Evolutionary conservation across 2,797 vertebrate genomes (phyloP), one percentile per base, ranked within the genome.

Genomic region (Peromyscus nudipes): DNA sequence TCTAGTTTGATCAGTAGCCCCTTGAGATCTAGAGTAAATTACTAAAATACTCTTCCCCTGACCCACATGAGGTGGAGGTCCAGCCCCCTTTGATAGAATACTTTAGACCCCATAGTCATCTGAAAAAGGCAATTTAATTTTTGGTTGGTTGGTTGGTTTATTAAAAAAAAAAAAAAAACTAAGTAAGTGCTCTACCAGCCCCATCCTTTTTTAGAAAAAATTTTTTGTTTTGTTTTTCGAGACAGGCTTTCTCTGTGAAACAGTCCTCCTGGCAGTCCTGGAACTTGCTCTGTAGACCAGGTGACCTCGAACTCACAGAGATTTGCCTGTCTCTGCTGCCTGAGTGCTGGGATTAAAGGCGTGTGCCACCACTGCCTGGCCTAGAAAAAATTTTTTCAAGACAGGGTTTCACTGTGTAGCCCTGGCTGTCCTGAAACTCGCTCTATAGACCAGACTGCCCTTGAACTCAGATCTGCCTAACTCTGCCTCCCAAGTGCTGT

Each of bases 101-200:
- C 49, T 92, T 94, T 57, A 96, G 65, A 90, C 89, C 37, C 92
- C 43, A 46, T 1, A 3, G 34, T 60, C 77, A 88, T 52, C 57
- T 13, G 8, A 80, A 80, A 89, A 55, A 29, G 60, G 27, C n/a
- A 91, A 17, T 71, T 71, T 71, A 69, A n/a, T 31, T 40, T 43
- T 91, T 31, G 14, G 37, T 83, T 55, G 49, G 17, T 55, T 34
- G 0, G 43, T 46, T 77, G n/a, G n/a, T n/a, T n/a, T n/a, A n/a
- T n/a, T 7, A 29, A 83, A 2, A 29, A 60, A n/a, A 80, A 10
- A 71, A 71, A 71, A 13, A 49, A 79, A 55, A 13, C n/a, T 46
- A 52, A 31, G 16, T n/a, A 40, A 88, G 10, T 4, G 4, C 17
- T 21, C 37, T 43, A 23, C 86, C 37, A 76, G 52, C 34, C 46